phyloP scores from a whole-genome alignment of 2,888 invertebrate species.

The Dichetophora obliterata region DNA sequence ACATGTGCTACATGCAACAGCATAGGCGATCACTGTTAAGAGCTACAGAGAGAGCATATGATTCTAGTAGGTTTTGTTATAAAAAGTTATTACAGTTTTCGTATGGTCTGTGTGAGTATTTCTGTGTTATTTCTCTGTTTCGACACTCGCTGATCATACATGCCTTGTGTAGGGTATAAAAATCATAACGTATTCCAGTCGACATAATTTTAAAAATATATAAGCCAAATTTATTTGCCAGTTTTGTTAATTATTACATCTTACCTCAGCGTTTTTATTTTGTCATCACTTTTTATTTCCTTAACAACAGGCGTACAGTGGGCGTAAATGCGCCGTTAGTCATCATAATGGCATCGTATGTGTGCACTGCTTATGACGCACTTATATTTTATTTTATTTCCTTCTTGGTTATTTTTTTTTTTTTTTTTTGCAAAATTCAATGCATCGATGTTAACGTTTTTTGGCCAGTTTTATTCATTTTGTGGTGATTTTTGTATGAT shows the following conservation, averaged over 20 bases:
- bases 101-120: not conserved
- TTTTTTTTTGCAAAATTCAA: not conserved
- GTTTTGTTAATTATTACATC: conserved; percentile 26
- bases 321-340: conserved; percentile 29
- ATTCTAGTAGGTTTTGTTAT: not conserved
- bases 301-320: conserved; percentile 10
- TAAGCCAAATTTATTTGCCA: conserved; percentile 4
- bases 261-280: not conserved
- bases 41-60: not conserved
- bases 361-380: not conserved
- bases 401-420: not conserved
- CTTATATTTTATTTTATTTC: not conserved
- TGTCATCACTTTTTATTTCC: conserved; percentile 20
- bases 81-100: not conserved
- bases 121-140: not conserved
- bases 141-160: not conserved
- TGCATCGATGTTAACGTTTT: not conserved
- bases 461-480: not conserved
- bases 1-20: not conserved
- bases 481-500: no score
- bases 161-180: not conserved
- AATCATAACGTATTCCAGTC: no score
- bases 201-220: not conserved
- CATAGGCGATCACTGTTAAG: not conserved
- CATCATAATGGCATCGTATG: not conserved